Evolutionary conservation across 2,888 invertebrate species (phyloP), one percentile per base, ranked within the genome.

Genomic region (Lycophotia porphyrea): DNA sequence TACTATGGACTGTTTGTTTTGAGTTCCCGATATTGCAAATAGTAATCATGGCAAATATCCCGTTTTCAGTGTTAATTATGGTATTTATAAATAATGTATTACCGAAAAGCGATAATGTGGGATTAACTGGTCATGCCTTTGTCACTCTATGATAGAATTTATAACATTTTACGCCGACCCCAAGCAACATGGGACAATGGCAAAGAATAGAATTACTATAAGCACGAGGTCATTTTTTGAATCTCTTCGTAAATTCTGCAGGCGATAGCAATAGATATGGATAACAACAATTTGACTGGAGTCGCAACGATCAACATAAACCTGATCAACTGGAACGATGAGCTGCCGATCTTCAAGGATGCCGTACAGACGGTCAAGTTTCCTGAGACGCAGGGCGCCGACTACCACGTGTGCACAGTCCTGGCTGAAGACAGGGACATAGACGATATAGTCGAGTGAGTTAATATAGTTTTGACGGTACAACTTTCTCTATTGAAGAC

Each of bases 301-400:
- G 90, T 88, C 13, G 93, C 95, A 18, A 89, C 90, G 5, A 91
- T 97, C 1, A 92, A 91, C 74, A 96, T 98, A 18, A 89, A 95
- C 74, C 95, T 98, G 63, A 93, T 94, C 47, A 98, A 98, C 93
- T 97, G 97, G 95, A 98, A 98, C 91, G 98, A 98, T 89, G 98
- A 98, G 90, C 87, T 94, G 82, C 98, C 98, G 0, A 96, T 96
- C 81, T 98, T 98, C 91, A 88, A 91, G 11, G 77, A 92, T 5
- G 85, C 89, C 24, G 90, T 92, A 8, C 92, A 93, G 52, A 93
- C 88, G 0, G 95, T 95, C 0, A 84, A 91, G 9, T 93, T 97
- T 72, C 91, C 96, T 24, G 98, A 98, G 93, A 97, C 97, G 31
- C 96, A 97, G 44, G 93, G 92, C 0, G 92, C 88, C 4, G 97